These are phyloP conservation scores for Cremastinae sp. DNA, from an alignment of 2,888 invertebrate species.

Conservation along the genomic window DNA sequence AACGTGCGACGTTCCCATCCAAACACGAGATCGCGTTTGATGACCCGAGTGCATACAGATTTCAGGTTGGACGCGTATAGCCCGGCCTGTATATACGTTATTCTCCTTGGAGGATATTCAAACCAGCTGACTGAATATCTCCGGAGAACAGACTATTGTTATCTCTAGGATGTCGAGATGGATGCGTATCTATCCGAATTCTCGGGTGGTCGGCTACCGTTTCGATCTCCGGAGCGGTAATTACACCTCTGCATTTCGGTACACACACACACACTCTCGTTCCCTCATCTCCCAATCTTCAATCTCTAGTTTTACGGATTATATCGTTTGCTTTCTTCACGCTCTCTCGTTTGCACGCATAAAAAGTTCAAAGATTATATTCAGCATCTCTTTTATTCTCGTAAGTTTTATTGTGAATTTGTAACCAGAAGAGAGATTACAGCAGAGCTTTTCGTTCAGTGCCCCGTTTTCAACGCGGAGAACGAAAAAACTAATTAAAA, in stretches of 20 bases:
- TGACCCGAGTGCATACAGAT: conserved; percentile 15
- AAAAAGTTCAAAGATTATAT: too few relatives aligned
- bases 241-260: conserved; percentile 25
- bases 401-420: too few relatives aligned
- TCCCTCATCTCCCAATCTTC: neutral
- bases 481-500: too few relatives aligned
- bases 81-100: neutral
- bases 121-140: conserved; percentile 43
- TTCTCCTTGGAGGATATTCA: conserved; percentile 40
- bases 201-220: conserved; percentile 42
- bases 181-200: conserved; percentile 57
- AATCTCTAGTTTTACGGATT: too few relatives aligned
- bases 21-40: conserved; percentile 14
- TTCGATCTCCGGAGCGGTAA: conserved; percentile 61
- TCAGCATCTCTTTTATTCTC: too few relatives aligned
- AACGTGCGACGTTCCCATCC: conserved; percentile 7
- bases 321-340: too few relatives aligned
- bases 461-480: too few relatives aligned
- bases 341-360: too few relatives aligned
- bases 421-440: too few relatives aligned
- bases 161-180: conserved; percentile 56
- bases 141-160: conserved; percentile 35
- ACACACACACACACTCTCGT: too few relatives aligned
- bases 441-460: too few relatives aligned
- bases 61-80: conserved; percentile 29